Base-by-base conservation (phyloP, 2,888 invertebrate genomes). In the Chydorus sphaericus region DNA sequence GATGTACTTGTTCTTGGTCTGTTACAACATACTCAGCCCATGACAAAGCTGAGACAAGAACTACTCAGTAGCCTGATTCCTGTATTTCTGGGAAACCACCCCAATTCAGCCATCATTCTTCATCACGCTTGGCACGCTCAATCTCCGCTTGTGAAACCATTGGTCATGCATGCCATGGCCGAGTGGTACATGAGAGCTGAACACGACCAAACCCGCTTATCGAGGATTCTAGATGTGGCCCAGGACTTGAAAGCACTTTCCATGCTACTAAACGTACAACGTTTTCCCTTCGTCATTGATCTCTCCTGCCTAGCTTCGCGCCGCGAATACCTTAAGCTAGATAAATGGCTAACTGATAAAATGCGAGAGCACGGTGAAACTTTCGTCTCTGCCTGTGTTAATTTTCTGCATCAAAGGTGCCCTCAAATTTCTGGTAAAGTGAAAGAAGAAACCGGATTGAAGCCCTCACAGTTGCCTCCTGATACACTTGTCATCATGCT, bases 271-370 rank as follows among this genome's bases (percentile, higher is more conserved):
- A 94, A 93, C 69, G 85, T 87, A 1, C 86, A 88, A 62, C 87
- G 88, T 0, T 89, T 90, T 69, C 80, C 86, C n/a, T 98, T 99
- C 71, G 89, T 94, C 38, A 94, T 99, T 62, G 98, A 98, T 71
- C 73, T 98, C 64, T 97, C 98, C 0, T 98, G 97, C 69, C 73
- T 99, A 60, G 98, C 98, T 0, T 96, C 97, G 0, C 75, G 97
- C 54, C 77, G 97, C 57, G 98, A 97, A 69, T 98, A 96, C 69
- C 76, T 98, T 11, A 98, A 98, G 68, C 73, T 98, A 20, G 98
- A 99, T 69, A 98, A 98, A 69, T 99, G 98, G 97, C 73, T 98
- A 11, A 83, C 88, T 1, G 98, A 99, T 68, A 97, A 98, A 73
- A 89, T 97, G 59, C 76, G 87, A 60, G 96, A 96, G 65, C 92